Evolutionary conservation across 2,113 vertebrate species (phyloP).

Genomic region (Syrrhaptes paradoxus): DNA sequence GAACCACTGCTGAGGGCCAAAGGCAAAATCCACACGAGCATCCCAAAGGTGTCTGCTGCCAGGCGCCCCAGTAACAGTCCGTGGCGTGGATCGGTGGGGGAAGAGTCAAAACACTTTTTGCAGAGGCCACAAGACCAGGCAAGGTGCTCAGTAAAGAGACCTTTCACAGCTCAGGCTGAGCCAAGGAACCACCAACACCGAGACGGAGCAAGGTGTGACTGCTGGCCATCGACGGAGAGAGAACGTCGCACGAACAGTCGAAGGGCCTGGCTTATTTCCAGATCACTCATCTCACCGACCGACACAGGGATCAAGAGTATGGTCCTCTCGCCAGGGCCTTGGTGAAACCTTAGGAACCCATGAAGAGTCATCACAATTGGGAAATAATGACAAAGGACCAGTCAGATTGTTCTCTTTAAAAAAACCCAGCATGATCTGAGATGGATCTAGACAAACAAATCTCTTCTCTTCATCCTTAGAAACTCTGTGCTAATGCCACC

Average conservation of each 20-base stretch:
- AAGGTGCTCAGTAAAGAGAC: background rate
- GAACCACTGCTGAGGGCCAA: background rate
- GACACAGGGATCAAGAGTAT: background rate
- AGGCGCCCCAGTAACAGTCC: too few relatives aligned
- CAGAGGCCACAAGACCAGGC: background rate
- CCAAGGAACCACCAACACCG: background rate
- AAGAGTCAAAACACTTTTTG: background rate
- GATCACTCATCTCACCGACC: background rate
- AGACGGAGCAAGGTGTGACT: background rate
- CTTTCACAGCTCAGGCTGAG: background rate
- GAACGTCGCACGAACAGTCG: background rate
- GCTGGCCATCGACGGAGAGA: fast-evolving
- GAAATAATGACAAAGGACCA: background rate
- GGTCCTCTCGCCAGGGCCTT: background rate
- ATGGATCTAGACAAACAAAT: background rate
- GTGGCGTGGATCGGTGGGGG: fast-evolving
- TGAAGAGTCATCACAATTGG: background rate
- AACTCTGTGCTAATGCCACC: background rate
- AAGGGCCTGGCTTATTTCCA: background rate
- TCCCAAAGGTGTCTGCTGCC: too few relatives aligned
- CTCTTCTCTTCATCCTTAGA: background rate
- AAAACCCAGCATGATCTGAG: background rate
- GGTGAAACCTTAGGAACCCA: background rate
- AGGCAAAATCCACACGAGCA: background rate
- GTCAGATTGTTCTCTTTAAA: background rate